Evolutionary conservation across 2,888 invertebrate species (phyloP), one percentile per base, ranked within the genome.

Genomic region (Halictus ligatus): DNA sequence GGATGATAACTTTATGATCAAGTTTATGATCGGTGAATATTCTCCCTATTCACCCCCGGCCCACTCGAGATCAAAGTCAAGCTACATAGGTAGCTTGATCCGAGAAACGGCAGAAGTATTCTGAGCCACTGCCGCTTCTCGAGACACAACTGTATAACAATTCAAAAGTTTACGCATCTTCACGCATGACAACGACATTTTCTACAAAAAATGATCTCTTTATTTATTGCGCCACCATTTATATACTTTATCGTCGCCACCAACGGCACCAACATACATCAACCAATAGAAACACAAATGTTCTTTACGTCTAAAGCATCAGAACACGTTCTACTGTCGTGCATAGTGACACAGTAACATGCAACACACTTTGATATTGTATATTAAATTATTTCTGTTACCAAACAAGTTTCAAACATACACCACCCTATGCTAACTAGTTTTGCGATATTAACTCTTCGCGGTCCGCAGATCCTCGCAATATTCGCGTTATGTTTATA

Each of bases 341-440:
- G 58, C 4, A n/a, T n/a, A 58, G 58, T 58, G n/a, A n/a, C 10
- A n/a, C n/a, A 21, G 54, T 1, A 58, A 12, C 58, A 58, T n/a
- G 54, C n/a, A n/a, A n/a, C n/a, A 54, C 54, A 54, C n/a, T 58
- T n/a, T 58, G n/a, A 58, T n/a, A 21, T n/a, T 58, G n/a, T n/a
- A 58, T 58, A 58, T 58, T 58, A 58, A 58, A 58, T 58, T 58
- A n/a, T 58, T 58, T n/a, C n/a, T n/a, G n/a, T 58, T 58, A 10
- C n/a, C 58, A 58, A 58, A 58, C 58, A n/a, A 54, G 54, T 54
- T 58, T 8, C 58, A n/a, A 58, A 58, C 58, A 58, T n/a, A n/a
- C 58, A 58, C 12, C n/a, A n/a, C n/a, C n/a, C n/a, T 12, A 58
- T 58, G 58, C 58, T 58, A 58, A 58, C 58, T 58, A 58, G 58